phyloP scores from a whole-genome alignment of 2,113 vertebrate species.

The Procavia capensis region DNA sequence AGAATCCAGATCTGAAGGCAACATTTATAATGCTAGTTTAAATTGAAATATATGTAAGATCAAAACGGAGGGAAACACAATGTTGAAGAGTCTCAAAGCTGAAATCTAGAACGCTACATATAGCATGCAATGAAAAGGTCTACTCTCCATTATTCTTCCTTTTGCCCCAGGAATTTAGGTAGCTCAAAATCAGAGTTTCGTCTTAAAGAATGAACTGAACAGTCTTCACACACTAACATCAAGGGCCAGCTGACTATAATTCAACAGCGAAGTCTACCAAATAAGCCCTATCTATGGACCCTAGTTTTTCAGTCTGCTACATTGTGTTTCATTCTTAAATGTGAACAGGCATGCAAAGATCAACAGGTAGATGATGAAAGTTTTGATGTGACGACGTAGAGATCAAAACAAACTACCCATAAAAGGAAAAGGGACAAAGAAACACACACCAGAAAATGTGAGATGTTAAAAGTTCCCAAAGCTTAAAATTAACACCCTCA shows the following conservation, averaged over 20 bases:
- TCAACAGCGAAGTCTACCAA: neutral
- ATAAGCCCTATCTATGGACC: neutral
- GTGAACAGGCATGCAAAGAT: neutral
- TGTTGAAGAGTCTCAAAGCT: neutral
- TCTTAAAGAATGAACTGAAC: neutral
- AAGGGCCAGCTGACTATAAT: neutral
- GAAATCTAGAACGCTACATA: neutral
- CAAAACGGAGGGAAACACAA: fast-evolving
- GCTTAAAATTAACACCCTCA: neutral
- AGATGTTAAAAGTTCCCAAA: neutral
- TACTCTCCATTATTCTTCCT: neutral
- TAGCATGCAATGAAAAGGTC: neutral
- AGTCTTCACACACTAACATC: neutral
- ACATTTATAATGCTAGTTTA: fast-evolving
- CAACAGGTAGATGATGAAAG: neutral
- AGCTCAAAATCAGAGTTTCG: neutral
- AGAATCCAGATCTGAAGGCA: neutral
- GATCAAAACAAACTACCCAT: neutral
- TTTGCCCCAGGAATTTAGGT: neutral
- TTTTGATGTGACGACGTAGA: neutral
- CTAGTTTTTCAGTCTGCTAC: neutral
- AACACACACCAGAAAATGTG: neutral
- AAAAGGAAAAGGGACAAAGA: neutral
- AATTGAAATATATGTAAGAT: neutral
- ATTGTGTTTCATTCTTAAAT: neutral